Evolutionary conservation across 2,888 invertebrate species (phyloP).

Genomic region (Limenitis camilla): DNA sequence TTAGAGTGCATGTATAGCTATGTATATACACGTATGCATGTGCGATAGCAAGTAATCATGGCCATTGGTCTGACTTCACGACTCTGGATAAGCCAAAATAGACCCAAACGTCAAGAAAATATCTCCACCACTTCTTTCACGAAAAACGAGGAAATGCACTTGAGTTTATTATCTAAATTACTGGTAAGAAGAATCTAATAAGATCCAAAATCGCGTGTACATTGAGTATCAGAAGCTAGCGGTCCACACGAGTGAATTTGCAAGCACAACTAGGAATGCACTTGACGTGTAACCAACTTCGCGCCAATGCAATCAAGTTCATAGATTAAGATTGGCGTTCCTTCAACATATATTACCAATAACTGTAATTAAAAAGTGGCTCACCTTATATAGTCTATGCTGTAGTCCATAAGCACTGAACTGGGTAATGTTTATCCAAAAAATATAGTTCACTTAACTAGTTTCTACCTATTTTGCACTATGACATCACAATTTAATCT

Average conservation of each 20-base stretch:
- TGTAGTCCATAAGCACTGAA: constrained; percentile 54
- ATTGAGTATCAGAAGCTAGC: constrained; percentile 33
- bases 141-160: background rate
- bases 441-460: constrained; percentile 51
- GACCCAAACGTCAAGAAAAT: constrained; percentile 6
- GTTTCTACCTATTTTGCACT: constrained; percentile 62
- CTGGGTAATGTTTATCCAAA: constrained; percentile 23
- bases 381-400: constrained; percentile 48
- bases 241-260: constrained; percentile 48
- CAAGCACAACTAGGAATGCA: constrained; percentile 61
- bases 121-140: background rate
- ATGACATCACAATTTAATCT: constrained; percentile 55
- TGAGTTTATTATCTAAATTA: constrained; percentile 21
- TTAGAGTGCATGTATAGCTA: constrained; percentile 5
- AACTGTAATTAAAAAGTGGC: constrained; percentile 34
- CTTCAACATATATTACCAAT: constrained; percentile 37
- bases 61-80: constrained; percentile 8
- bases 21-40: background rate
- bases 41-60: constrained; percentile 10
- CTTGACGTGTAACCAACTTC: constrained; percentile 49
- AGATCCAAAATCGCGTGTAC: constrained; percentile 33
- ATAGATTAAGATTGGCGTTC: constrained; percentile 70
- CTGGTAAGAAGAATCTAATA: constrained; percentile 29
- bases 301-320: constrained; percentile 63
- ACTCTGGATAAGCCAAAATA: constrained; percentile 7